Base-by-base conservation (phyloP, 1,140 invertebrate species). In the Diorhabda sublineata region DNA sequence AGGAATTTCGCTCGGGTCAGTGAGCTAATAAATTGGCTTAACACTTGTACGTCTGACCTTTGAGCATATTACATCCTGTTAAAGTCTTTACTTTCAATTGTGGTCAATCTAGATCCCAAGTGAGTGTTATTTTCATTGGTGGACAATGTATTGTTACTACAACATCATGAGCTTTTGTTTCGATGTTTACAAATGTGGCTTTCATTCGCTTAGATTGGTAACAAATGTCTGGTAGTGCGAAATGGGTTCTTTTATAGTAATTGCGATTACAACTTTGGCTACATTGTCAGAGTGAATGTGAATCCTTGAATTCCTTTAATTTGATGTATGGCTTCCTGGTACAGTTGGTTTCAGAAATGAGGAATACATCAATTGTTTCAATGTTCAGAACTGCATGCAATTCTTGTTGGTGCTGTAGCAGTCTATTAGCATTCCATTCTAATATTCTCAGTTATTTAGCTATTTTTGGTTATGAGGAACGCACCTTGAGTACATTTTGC, bases 371-470 rank as follows among this genome's bases (percentile, higher is more conserved):
- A 8, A 77, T 74, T 65, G 74, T 72, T 57, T 74, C 69, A 3
- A 52, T 45, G 7, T 70, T 61, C 7, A 77, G 66, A 61, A 76
- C 74, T 59, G 66, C 63, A 71, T 71, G 67, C 63, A 76, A 57
- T 71, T 76, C 69, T 43, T 72, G 67, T 26, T 26, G 26, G 26
- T 26, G 26, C 26, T 26, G 26, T 26, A 26, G 26, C 26, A 26
- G 26, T 11, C 74, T 67, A 57, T 75, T 78, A 4, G 65, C 70
- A 59, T 77, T 77, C 66, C 72, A 59, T 77, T 77, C 72, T 72
- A 77, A 67, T 5, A 70, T 67, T 67, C 5, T 67, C 3, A 69
- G 42, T 7, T 58, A 1, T n/a, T 67, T 68, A 68, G 9, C 42
- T 9, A 45, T 56, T 61, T 60, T 71, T 68, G 26, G 26, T 26